Evolutionary conservation across 2,113 vertebrate species (phyloP).

Genomic region (Steatornis caripensis): DNA sequence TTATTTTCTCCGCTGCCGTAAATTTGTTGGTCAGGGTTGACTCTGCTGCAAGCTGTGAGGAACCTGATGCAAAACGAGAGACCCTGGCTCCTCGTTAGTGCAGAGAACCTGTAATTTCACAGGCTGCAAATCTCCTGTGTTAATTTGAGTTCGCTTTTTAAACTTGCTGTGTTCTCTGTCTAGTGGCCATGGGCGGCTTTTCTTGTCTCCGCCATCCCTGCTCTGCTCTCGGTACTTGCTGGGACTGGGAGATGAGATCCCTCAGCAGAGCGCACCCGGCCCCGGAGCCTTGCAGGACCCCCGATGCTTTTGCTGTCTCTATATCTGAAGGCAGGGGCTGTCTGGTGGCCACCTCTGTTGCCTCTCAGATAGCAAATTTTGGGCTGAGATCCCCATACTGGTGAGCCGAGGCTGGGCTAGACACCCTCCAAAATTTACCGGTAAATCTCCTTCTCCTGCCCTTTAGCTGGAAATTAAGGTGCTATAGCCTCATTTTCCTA

Average conservation of each 20-base stretch:
- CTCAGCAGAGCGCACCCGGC: neutral
- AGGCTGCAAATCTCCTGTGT: neutral
- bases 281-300: neutral
- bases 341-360: neutral
- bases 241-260: neutral
- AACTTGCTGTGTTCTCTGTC: rapidly evolving
- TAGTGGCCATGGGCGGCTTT: neutral
- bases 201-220: neutral
- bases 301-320: neutral
- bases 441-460: neutral
- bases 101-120: neutral
- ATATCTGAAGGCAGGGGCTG: neutral
- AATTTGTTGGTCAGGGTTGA: constrained; percentile 35
- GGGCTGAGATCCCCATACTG: neutral
- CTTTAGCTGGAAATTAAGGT: neutral
- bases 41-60: neutral
- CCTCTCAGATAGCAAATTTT: neutral
- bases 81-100: neutral
- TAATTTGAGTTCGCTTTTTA: neutral
- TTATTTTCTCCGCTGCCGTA: neutral
- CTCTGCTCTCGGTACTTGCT: neutral
- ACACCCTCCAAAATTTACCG: too few species aligned
- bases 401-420: neutral
- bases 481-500: neutral
- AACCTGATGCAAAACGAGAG: neutral